phyloP scores from a whole-genome alignment of 2,797 vertebrate species.

The Poecile montanus region DNA sequence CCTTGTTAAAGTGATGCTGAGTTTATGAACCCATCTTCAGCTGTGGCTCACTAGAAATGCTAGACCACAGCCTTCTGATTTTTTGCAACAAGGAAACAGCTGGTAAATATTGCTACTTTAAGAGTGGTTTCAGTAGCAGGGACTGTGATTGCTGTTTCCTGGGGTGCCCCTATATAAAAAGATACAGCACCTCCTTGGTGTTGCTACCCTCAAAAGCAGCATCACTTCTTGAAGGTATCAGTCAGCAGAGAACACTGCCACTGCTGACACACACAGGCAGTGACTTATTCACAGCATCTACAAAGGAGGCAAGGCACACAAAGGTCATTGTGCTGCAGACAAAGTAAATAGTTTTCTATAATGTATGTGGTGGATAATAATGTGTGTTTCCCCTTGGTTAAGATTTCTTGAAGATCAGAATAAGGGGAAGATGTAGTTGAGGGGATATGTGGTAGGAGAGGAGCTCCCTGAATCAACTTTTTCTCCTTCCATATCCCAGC shows the following conservation, averaged over 20 bases:
- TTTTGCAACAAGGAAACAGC: background rate
- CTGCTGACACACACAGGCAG: background rate
- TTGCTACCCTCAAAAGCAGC: background rate
- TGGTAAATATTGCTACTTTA: background rate
- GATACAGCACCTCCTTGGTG: background rate
- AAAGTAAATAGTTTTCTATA: background rate
- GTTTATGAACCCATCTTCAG: background rate
- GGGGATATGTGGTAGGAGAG: background rate
- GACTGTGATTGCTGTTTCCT: background rate
- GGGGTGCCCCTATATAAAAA: background rate
- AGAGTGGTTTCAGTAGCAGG: background rate
- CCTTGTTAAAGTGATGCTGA: background rate
- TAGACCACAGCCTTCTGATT: background rate
- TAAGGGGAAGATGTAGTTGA: background rate
- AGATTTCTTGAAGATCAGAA: background rate
- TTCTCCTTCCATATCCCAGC: background rate
- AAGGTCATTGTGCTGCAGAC: background rate
- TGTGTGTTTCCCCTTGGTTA: background rate
- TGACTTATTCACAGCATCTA: background rate
- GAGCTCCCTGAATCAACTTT: background rate
- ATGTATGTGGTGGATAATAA: background rate
- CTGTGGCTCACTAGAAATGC: background rate
- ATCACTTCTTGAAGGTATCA: rapidly evolving
- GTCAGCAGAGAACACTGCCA: background rate
- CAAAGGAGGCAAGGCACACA: background rate